These are phyloP conservation scores for Caenorhabditis imperialis DNA, from an alignment of 2,888 invertebrate species.

Conservation along the genomic window DNA sequence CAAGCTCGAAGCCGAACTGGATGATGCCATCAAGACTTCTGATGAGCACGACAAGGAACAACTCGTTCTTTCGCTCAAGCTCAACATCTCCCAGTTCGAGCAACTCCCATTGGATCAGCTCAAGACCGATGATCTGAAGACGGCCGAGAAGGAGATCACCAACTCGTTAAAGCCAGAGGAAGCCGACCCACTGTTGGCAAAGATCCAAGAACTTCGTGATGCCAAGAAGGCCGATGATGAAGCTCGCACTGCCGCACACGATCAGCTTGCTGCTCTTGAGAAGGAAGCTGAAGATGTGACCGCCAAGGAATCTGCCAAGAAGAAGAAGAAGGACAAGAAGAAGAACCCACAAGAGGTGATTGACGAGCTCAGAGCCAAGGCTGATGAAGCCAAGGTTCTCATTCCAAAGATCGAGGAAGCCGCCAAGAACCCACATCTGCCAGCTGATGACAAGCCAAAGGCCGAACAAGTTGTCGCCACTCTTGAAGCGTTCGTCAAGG, in stretches of 20 bases:
- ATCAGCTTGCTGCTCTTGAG: too few species aligned
- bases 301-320: too few species aligned
- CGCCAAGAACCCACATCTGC: conserved; percentile 48
- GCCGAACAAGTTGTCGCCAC: conserved; percentile 37
- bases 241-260: too few species aligned
- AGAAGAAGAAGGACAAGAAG: too few species aligned
- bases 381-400: too few species aligned
- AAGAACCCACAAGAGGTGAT: too few species aligned
- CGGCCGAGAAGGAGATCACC: conserved; percentile 17
- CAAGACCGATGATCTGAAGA: conserved; percentile 31
- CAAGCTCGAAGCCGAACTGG: conserved; percentile 54
- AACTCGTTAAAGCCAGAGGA: too few species aligned
- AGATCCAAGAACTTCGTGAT: too few species aligned
- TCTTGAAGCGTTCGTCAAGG: conserved; percentile 39
- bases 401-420: conserved; percentile 37
- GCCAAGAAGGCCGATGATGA: too few species aligned
- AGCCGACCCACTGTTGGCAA: too few species aligned
- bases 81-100: conserved; percentile 56
- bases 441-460: conserved; percentile 52
- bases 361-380: too few species aligned
- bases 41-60: conserved; percentile 57
- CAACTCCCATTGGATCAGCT: conserved; percentile 51
- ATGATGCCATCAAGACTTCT: conserved; percentile 50
- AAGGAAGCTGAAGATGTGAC: too few species aligned
- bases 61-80: conserved; percentile 49